Percentiles rank a stretch among this genome's conserved stretches.
phyloP scores from a whole-genome alignment of 2,888 invertebrate genomes.

The Eulithis testata region DNA sequence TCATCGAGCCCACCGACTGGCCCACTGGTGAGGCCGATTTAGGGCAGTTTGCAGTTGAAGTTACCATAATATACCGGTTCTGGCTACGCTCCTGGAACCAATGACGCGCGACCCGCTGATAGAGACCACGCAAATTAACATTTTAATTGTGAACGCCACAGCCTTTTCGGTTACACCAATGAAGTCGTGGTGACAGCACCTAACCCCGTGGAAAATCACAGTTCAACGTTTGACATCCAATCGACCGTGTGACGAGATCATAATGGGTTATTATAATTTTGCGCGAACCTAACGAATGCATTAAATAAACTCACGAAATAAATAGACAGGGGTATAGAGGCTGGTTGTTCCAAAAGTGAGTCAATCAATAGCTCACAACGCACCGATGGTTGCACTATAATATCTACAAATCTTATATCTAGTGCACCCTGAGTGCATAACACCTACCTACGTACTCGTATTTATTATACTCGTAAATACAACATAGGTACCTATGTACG shows the following conservation, averaged over 20 bases:
- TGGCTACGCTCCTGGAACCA: slow-evolving; percentile 21
- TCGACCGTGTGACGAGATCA: slow-evolving; percentile 68
- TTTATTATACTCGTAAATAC: too few relatives aligned
- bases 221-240: slow-evolving; percentile 67
- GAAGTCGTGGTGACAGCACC: slow-evolving; percentile 41
- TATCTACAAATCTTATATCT: too few relatives aligned
- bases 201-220: slow-evolving; percentile 65
- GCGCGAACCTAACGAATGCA: slow-evolving; percentile 54
- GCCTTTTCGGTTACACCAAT: slow-evolving; percentile 54
- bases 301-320: slow-evolving; percentile 56
- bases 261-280: slow-evolving; percentile 79
- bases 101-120: slow-evolving; percentile 44
- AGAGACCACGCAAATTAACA: slow-evolving; percentile 63
- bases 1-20: too few relatives aligned
- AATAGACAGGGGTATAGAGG: background rate
- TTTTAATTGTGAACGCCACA: slow-evolving; percentile 70
- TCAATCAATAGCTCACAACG: too few relatives aligned
- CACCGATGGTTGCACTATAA: too few relatives aligned
- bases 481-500: too few relatives aligned
- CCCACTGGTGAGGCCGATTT: too few relatives aligned
- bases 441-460: too few relatives aligned
- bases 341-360: too few relatives aligned
- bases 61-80: background rate
- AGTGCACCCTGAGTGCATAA: too few relatives aligned
- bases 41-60: too few relatives aligned